Conservation (phyloP, 2,888 invertebrate species). For the Cataglyphis rosenhaueri region DNA sequence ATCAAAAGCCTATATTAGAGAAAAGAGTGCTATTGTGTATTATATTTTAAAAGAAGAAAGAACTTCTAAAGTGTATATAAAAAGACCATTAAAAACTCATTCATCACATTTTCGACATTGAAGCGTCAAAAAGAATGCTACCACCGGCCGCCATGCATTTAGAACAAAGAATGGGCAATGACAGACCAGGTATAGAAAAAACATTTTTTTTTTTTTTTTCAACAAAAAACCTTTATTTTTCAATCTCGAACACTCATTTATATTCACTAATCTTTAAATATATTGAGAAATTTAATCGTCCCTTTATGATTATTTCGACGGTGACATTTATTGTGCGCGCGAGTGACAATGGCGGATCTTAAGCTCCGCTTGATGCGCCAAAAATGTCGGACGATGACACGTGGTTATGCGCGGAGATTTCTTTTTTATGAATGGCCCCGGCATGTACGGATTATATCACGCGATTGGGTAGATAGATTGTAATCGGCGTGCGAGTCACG, state of each 20-base stretch:
- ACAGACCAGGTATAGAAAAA: slow-evolving; percentile 71
- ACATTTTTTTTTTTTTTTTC: not conserved
- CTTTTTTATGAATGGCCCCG: slow-evolving; percentile 8
- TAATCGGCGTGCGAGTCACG: not conserved
- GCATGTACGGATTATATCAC: not conserved
- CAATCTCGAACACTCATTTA: not conserved
- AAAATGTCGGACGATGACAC: not conserved
- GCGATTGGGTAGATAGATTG: not conserved
- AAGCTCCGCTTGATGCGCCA: not conserved
- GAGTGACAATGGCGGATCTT: not conserved
- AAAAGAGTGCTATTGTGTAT: not conserved
- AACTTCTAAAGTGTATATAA: not conserved
- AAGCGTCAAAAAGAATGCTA: slow-evolving; percentile 66
- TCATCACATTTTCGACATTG: not conserved
- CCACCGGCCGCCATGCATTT: slow-evolving; percentile 77
- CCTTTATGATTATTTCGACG: not conserved
- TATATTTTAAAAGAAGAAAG: not conserved
- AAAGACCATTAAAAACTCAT: too few species aligned
- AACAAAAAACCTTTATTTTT: not conserved
- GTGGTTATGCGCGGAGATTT: not conserved
- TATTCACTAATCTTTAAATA: not conserved
- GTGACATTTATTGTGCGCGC: not conserved
- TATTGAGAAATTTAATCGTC: not conserved
- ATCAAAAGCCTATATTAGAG: not conserved
- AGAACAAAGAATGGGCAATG: slow-evolving; percentile 75